Conservation (phyloP, 2,797 vertebrate genomes). For the Eidolon dupreanum region DNA sequence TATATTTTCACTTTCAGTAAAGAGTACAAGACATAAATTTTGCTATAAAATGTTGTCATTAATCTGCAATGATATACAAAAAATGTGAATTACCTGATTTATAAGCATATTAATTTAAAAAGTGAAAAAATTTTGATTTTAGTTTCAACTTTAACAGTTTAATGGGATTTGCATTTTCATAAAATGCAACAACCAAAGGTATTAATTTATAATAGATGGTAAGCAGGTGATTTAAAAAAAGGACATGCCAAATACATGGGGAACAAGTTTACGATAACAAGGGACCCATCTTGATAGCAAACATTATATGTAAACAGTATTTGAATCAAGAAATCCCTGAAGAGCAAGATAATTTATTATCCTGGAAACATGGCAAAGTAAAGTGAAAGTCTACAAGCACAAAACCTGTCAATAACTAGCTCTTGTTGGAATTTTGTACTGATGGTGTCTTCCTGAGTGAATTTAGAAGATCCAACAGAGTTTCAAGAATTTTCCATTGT, state of each 20-base stretch:
- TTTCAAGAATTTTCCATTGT: conserved; percentile 62
- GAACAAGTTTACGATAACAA: conserved; percentile 14
- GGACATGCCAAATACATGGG: background rate
- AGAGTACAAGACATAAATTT: background rate
- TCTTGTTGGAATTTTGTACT: background rate
- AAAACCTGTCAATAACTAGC: conserved; percentile 54
- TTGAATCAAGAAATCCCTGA: conserved; percentile 37
- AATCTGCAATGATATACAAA: conserved; percentile 22
- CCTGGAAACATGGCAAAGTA: background rate
- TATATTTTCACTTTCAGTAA: background rate
- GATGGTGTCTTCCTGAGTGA: conserved; percentile 46
- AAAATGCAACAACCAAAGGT: background rate
- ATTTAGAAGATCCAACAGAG: conserved; percentile 54
- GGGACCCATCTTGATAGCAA: background rate
- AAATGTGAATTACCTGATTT: conserved; percentile 19
- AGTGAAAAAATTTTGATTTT: background rate
- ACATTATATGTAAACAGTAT: conserved; percentile 6
- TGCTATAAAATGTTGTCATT: background rate
- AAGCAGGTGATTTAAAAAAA: conserved; percentile 12
- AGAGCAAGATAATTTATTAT: conserved; percentile 10
- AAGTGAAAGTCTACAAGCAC: conserved; percentile 11
- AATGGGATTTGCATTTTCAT: background rate
- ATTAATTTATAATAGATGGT: conserved; percentile 31
- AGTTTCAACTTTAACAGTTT: conserved; percentile 14
- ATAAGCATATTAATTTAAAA: conserved; percentile 20